Evolutionary conservation across 2,888 invertebrate species (phyloP).

Genomic region (Cantharis flavilabris): DNA sequence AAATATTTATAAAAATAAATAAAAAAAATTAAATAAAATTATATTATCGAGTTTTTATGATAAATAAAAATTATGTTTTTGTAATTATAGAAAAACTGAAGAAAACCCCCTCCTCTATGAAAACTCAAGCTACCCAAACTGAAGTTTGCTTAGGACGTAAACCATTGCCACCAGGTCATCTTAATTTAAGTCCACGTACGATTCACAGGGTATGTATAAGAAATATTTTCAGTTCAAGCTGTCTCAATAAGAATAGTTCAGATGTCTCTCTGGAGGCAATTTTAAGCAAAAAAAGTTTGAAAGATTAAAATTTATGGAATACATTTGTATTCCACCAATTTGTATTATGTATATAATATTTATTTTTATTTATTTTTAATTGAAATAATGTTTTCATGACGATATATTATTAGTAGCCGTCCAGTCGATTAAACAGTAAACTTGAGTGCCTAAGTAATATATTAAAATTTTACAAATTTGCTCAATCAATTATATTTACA

Average conservation of each 20-base stretch:
- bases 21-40: too few relatives aligned
- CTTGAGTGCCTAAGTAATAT: too few relatives aligned
- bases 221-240: not conserved
- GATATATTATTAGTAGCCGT: too few relatives aligned
- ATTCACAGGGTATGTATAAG: slow-evolving; percentile 70
- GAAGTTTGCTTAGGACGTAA: slow-evolving; percentile 76
- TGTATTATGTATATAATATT: not conserved
- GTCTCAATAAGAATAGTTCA: not conserved
- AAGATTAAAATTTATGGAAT: too few relatives aligned
- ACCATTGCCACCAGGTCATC: slow-evolving; percentile 70
- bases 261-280: too few relatives aligned
- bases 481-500: not conserved
- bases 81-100: slow-evolving; percentile 74
- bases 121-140: slow-evolving; percentile 91
- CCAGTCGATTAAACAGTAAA: too few relatives aligned
- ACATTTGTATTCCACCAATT: too few relatives aligned
- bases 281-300: too few relatives aligned
- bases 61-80: not conserved
- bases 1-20: too few relatives aligned
- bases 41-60: too few relatives aligned
- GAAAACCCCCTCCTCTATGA: slow-evolving; percentile 80
- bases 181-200: slow-evolving; percentile 79
- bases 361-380: not conserved
- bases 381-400: too few relatives aligned
- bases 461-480: not conserved